phyloP scores from a whole-genome alignment of 2,797 vertebrate genomes.

The Pipistrellus kuhlii region DNA sequence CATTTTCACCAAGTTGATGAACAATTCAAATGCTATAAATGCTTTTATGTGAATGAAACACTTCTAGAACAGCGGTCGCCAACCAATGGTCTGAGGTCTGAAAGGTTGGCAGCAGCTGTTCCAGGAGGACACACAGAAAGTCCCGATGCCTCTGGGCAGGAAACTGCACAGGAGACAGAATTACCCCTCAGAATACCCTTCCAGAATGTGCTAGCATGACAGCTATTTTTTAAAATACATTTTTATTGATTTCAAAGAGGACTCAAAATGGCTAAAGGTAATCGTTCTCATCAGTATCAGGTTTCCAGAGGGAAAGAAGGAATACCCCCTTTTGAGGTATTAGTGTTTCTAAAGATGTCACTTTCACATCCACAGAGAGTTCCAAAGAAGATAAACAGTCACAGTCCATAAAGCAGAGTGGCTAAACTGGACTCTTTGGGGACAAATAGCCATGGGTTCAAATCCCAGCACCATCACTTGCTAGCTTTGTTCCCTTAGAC shows the following conservation, averaged over 20 bases:
- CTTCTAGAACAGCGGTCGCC: neutral
- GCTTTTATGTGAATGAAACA: neutral
- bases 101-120: neutral
- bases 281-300: neutral
- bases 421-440: neutral
- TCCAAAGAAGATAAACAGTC: neutral
- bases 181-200: neutral
- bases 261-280: neutral
- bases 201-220: neutral
- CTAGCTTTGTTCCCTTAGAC: neutral
- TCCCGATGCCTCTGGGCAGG: neutral
- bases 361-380: neutral
- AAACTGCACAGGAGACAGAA: neutral
- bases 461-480: neutral
- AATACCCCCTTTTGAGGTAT: neutral
- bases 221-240: neutral
- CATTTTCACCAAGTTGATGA: neutral
- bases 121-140: neutral
- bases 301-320: neutral
- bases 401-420: neutral
- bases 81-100: too few species aligned
- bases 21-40: neutral
- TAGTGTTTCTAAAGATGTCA: neutral
- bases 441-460: neutral
- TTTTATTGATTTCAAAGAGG: too few species aligned